phyloP scores from a whole-genome alignment of 1,140 invertebrate species.

The Diploscapter pachys region DNA sequence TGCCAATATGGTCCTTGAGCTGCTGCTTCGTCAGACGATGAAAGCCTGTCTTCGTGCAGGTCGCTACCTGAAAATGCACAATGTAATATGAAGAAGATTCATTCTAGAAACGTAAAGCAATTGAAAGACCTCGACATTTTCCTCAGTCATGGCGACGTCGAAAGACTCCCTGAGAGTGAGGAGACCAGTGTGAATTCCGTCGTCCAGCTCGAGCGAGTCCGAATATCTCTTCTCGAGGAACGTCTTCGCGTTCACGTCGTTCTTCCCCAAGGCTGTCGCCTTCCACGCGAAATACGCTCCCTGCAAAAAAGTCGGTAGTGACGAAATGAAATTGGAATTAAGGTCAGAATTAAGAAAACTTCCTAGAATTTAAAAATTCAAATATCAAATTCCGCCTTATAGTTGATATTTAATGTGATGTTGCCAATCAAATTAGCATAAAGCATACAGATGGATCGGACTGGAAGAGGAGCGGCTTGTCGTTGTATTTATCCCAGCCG shows the following conservation, averaged over 20 bases:
- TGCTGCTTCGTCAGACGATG: constrained; percentile 81
- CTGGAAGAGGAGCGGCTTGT: constrained; percentile 82
- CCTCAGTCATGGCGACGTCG: constrained; percentile 97
- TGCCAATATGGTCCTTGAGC: constrained; percentile 85
- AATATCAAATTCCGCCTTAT: too few species aligned
- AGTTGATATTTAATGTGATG: too few species aligned
- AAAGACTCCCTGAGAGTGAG: constrained; percentile 96
- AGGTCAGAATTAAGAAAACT: not conserved
- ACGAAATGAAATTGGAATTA: constrained; percentile 9
- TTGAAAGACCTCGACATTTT: constrained; percentile 84
- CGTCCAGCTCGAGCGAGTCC: constrained; percentile 91
- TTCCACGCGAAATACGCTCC: constrained; percentile 99
- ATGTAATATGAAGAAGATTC: too few species aligned
- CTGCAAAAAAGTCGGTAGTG: constrained; percentile 51
- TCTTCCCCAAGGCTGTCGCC: constrained; percentile 98
- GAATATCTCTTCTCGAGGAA: constrained; percentile 97
- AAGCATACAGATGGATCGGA: constrained; percentile 77
- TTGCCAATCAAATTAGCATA: not conserved
- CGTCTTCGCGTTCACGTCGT: constrained; percentile 94
- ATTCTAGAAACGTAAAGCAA: not conserved
- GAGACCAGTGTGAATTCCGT: constrained; percentile 97
- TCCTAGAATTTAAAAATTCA: too few species aligned
- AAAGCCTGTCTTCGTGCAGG: constrained; percentile 86
- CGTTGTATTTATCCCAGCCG: constrained; percentile 81
- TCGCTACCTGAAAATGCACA: constrained; percentile 68